Evolutionary conservation across 1,140 invertebrate species (phyloP).

Genomic region (Paramacrobiotus metropolitanus): DNA sequence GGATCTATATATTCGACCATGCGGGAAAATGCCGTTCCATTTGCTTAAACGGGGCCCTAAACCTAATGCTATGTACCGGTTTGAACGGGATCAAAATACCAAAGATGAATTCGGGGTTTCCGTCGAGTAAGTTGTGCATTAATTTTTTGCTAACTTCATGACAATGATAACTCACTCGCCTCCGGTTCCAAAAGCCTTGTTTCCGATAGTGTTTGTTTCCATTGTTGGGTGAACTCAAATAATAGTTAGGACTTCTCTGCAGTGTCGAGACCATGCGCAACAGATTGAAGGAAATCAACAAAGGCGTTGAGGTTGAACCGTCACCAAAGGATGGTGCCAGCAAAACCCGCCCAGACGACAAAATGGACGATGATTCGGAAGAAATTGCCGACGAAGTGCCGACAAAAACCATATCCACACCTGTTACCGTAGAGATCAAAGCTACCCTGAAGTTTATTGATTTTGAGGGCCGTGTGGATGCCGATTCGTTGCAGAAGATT

Average conservation of each 20-base stretch:
- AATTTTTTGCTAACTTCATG: background rate
- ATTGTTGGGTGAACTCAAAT: background rate
- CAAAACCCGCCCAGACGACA: conserved; percentile 9
- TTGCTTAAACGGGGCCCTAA: background rate
- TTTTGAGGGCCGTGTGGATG: conserved; percentile 91
- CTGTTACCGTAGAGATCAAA: conserved; percentile 48
- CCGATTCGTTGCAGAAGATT: conserved; percentile 80
- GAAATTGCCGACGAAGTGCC: conserved; percentile 36
- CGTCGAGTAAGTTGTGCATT: background rate
- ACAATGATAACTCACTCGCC: background rate
- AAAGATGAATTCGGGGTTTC: conserved; percentile 1
- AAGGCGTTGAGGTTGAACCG: conserved; percentile 8
- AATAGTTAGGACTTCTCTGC: too few relatives aligned
- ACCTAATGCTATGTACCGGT: conserved; percentile 1
- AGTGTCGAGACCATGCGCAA: conserved; percentile 26
- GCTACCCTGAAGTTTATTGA: conserved; percentile 82
- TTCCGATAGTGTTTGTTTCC: conserved; percentile 1
- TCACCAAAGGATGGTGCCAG: conserved; percentile 2
- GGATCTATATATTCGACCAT: conserved; percentile 8
- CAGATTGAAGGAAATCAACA: conserved; percentile 13
- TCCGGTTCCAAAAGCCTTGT: background rate
- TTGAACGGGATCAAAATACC: background rate
- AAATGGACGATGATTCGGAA: conserved; percentile 20
- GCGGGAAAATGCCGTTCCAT: conserved; percentile 7
- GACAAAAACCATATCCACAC: conserved; percentile 61